These are phyloP conservation scores for Drosophila insularis DNA, from an alignment of 1,140 invertebrate species.

Conservation along the genomic window DNA sequence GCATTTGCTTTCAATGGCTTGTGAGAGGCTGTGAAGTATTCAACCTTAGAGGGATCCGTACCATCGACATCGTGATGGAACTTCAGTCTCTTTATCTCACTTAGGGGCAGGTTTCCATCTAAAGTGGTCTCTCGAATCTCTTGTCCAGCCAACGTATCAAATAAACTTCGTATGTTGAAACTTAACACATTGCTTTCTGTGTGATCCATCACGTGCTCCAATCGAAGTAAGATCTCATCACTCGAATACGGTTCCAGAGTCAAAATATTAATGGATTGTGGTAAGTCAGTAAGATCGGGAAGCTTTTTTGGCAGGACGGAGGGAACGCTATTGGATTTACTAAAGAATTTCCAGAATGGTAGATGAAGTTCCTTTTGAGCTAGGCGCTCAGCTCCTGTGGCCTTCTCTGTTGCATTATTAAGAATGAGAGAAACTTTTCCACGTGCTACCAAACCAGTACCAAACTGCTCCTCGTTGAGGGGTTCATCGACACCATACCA, in stretches of 20 bases:
- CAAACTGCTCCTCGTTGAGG: conserved; percentile 92
- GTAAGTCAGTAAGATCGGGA: conserved; percentile 69
- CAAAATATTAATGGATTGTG: conserved; percentile 91
- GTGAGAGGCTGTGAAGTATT: conserved; percentile 27
- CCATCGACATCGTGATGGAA: conserved; percentile 55
- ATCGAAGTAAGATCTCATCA: conserved; percentile 87
- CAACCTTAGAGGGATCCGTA: conserved; percentile 50
- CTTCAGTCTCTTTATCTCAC: conserved; percentile 58
- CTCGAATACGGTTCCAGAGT: conserved; percentile 93
- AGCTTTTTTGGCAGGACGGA: conserved; percentile 63
- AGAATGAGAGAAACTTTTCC: conserved; percentile 88
- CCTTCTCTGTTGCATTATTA: conserved; percentile 71
- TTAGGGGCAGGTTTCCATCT: conserved; percentile 63
- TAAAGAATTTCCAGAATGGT: conserved; percentile 74
- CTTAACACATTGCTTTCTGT: conserved; percentile 86
- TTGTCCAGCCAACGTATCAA: conserved; percentile 35
- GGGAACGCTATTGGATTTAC: conserved; percentile 63
- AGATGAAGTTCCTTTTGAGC: conserved; percentile 56
- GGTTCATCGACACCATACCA: conserved; percentile 96
- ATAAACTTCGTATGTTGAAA: conserved; percentile 58
- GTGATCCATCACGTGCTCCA: conserved; percentile 94
- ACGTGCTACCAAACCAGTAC: conserved; percentile 90
- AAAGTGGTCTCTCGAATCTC: conserved; percentile 70
- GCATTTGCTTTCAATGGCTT: conserved; percentile 31
- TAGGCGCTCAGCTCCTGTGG: conserved; percentile 41